Evolutionary conservation across 1,140 invertebrate species (phyloP).

Genomic region (Polyergus mexicanus): DNA sequence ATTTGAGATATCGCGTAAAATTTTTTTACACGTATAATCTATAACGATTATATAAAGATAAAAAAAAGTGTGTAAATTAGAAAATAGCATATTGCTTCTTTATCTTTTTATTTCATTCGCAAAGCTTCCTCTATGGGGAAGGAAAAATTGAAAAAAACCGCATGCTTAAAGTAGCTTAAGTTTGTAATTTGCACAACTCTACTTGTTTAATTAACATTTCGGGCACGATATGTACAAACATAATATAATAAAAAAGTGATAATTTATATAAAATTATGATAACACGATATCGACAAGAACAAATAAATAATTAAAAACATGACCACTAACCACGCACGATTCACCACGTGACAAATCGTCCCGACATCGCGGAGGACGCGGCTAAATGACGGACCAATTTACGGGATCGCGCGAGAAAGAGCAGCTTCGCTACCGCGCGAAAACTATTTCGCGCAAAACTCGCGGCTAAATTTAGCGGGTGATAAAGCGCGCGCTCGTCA

Average conservation of each 20-base stretch:
- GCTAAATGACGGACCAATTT: slow-evolving; percentile 30
- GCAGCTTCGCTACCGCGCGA: background rate
- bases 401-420: slow-evolving; percentile 21
- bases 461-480: slow-evolving; percentile 46
- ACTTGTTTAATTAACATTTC: no score
- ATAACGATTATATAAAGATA: no score
- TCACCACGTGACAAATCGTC: background rate
- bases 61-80: no score
- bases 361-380: background rate
- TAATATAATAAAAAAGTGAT: background rate
- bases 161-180: no score
- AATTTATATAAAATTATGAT: background rate
- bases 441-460: slow-evolving; percentile 45
- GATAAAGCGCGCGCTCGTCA: slow-evolving; percentile 44
- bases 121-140: no score
- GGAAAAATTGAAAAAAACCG: no score
- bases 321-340: background rate
- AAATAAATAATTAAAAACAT: slow-evolving; percentile 5
- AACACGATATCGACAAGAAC: background rate
- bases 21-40: no score
- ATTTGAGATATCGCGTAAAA: no score
- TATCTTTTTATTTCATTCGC: no score
- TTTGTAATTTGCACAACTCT: no score
- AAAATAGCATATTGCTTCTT: no score
- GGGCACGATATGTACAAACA: background rate